phyloP scores from a whole-genome alignment of 2,888 invertebrate genomes.

The Cryptus viduatorius region DNA sequence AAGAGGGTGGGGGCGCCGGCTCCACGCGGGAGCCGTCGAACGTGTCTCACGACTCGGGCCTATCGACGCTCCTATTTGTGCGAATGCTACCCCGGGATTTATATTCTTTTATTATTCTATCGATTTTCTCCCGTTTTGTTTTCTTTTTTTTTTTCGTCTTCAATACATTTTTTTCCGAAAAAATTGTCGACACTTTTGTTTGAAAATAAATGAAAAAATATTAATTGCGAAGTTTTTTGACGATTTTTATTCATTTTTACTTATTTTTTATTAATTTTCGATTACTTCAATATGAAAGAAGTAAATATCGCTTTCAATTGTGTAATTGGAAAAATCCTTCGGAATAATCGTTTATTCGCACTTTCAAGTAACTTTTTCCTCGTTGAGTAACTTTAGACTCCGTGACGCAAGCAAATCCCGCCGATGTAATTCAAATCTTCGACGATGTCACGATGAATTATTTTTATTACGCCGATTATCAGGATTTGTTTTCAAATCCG shows the following conservation, averaged over 20 bases:
- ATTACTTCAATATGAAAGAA: no score
- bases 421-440: not conserved
- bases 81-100: slow-evolving; percentile 50
- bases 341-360: not conserved
- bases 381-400: not conserved
- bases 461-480: not conserved
- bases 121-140: slow-evolving; percentile 24
- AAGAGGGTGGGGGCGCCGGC: slow-evolving; percentile 42
- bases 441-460: not conserved
- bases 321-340: not conserved
- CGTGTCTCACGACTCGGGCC: slow-evolving; percentile 77
- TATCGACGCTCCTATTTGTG: slow-evolving; percentile 62
- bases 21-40: slow-evolving; percentile 71
- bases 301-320: not conserved
- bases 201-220: not conserved
- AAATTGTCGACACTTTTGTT: not conserved
- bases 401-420: not conserved
- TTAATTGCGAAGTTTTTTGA: not conserved
- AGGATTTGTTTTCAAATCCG: slow-evolving; percentile 7
- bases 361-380: not conserved
- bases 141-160: slow-evolving; percentile 51
- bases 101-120: slow-evolving; percentile 31
- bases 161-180: not conserved
- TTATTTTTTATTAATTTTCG: no score
- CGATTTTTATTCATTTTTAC: not conserved